Evolutionary conservation across 2,113 vertebrate species (phyloP).

Genomic region (Pipa parva): DNA sequence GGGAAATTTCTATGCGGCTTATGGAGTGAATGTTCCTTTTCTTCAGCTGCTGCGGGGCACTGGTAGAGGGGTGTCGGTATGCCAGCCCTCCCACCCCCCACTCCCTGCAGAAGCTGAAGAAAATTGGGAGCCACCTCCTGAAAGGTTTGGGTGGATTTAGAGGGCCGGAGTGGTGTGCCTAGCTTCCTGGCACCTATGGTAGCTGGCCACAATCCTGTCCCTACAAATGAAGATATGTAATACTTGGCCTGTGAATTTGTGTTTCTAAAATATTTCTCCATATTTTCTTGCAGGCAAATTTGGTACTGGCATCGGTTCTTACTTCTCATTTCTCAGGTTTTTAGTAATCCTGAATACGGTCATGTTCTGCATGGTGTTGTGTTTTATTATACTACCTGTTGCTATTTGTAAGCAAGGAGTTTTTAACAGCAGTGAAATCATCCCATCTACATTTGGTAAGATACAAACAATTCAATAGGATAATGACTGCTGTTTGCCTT

Average conservation of each 20-base stretch:
- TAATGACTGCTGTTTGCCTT: background rate
- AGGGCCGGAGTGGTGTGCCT: too few species aligned
- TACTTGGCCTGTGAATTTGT: background rate
- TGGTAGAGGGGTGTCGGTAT: background rate
- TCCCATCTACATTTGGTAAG: constrained; percentile 54
- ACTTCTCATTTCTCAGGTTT: constrained; percentile 93
- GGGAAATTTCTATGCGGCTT: too few species aligned
- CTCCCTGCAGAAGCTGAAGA: background rate
- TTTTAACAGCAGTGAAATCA: constrained; percentile 63
- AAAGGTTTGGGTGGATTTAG: too few species aligned
- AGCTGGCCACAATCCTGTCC: too few species aligned
- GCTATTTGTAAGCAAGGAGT: constrained; percentile 59
- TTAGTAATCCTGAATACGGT: constrained; percentile 84
- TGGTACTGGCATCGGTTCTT: constrained; percentile 88
- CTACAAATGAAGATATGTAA: background rate
- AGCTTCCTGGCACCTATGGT: too few species aligned
- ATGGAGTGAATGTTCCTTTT: too few species aligned
- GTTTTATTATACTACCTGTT: constrained; percentile 77
- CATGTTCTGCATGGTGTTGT: constrained; percentile 86
- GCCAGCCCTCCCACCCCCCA: background rate
- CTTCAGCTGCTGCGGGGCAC: too few species aligned
- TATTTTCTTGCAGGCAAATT: constrained; percentile 75
- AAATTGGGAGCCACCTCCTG: background rate
- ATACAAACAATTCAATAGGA: background rate
- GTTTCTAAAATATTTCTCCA: constrained; percentile 21